These are phyloP conservation scores for Sebastolobus altivelis DNA, from an alignment of 2,797 vertebrate genomes.

Conservation along the genomic window DNA sequence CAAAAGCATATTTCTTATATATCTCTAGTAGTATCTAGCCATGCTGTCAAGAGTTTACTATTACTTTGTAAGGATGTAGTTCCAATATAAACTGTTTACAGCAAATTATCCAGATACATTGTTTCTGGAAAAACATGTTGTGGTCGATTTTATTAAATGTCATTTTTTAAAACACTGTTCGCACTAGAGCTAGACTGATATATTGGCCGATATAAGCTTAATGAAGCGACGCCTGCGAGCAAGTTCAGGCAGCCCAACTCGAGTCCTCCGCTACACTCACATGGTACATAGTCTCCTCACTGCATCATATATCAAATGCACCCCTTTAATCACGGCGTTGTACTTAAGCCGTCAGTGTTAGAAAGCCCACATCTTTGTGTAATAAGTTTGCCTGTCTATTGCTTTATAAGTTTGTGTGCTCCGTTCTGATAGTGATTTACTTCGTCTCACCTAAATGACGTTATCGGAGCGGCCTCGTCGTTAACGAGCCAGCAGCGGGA, in stretches of 20 bases:
- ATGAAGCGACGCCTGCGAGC: background rate
- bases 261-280: background rate
- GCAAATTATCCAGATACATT: background rate
- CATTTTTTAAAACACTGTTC: background rate
- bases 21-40: background rate
- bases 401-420: background rate
- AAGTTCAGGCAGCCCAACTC: background rate
- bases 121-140: background rate
- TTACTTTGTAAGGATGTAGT: background rate
- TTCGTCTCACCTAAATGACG: too few species aligned
- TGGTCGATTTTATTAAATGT: background rate
- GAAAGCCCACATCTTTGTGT: too few species aligned
- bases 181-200: background rate
- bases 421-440: background rate
- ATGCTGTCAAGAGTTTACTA: background rate
- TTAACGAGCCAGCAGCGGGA: background rate
- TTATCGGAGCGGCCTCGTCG: background rate
- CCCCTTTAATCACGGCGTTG: background rate
- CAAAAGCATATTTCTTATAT: background rate
- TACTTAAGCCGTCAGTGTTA: background rate
- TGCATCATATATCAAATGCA: slow-evolving; percentile 5
- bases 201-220: background rate
- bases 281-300: background rate
- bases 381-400: background rate
- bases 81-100: background rate